Percentiles rank a stretch among this genome's conserved stretches.
Conservation (phyloP, 1,140 invertebrate species). For the Patella vulgata region DNA sequence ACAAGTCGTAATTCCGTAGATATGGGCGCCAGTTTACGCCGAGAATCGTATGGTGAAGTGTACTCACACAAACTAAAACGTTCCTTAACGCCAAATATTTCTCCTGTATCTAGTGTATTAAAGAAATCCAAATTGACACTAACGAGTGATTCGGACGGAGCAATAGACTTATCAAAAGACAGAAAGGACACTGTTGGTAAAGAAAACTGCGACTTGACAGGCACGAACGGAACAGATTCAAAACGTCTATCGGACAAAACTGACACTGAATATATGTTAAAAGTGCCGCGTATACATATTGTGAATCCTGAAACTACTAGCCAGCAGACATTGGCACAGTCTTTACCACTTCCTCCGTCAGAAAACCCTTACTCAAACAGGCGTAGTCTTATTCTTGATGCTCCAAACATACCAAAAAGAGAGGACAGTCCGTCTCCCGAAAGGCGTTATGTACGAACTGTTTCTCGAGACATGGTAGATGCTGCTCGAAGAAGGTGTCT, state of each 20-base stretch:
- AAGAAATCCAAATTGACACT: conserved; percentile 10
- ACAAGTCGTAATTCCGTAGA: not conserved
- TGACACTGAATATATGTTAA: conserved; percentile 22
- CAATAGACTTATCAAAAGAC: conserved; percentile 41
- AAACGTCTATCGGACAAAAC: conserved; percentile 12
- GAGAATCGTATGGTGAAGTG: conserved; percentile 6
- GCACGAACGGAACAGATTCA: not conserved
- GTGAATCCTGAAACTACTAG: conserved; percentile 43
- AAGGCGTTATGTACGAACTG: conserved; percentile 51
- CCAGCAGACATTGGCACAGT: conserved; percentile 43
- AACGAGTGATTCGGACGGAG: conserved; percentile 24
- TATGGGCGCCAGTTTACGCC: not conserved
- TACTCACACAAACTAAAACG: conserved; percentile 32
- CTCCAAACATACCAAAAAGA: conserved; percentile 50
- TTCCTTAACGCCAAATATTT: conserved; percentile 24
- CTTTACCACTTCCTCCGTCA: conserved; percentile 49
- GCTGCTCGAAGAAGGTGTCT: conserved; percentile 46
- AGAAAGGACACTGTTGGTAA: conserved; percentile 10
- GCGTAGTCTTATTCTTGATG: conserved; percentile 59
- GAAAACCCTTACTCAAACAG: conserved; percentile 55
- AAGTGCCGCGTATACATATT: conserved; percentile 57
- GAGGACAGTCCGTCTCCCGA: conserved; percentile 55
- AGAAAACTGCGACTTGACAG: conserved; percentile 13
- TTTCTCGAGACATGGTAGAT: conserved; percentile 56
- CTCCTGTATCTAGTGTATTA: not conserved